Conservation (phyloP, 2,888 invertebrate genomes). For the Gordius sp. region DNA sequence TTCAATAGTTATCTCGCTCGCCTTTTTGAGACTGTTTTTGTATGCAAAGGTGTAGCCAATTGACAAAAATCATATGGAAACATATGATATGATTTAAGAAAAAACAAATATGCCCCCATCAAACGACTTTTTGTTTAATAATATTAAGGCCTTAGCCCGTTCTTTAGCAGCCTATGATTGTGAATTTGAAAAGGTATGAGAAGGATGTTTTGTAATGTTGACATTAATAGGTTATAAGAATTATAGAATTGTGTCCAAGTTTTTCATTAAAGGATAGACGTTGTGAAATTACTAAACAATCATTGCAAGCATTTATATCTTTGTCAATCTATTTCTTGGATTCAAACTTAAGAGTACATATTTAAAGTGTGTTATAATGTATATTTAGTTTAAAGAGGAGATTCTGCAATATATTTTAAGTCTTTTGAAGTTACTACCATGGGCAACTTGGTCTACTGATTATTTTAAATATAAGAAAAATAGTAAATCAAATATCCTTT, state of each 20-base stretch:
- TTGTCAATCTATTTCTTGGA: background rate
- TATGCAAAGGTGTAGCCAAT: no score
- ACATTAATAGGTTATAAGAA: conserved; percentile 9
- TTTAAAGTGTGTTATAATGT: conserved; percentile 2
- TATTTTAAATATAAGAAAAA: background rate
- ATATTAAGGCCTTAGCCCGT: conserved; percentile 1
- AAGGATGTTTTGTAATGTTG: background rate
- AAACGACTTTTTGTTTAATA: background rate
- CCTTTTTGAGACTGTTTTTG: no score
- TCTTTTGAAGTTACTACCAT: background rate
- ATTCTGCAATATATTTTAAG: background rate
- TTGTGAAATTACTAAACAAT: conserved; percentile 9
- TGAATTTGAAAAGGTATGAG: background rate
- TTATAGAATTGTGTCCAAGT: conserved; percentile 3
- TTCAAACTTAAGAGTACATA: background rate
- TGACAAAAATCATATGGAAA: no score
- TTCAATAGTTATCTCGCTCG: no score
- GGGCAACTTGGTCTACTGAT: conserved; percentile 9
- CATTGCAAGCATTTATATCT: background rate
- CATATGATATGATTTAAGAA: no score
- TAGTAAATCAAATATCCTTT: conserved; percentile 3
- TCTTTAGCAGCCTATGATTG: background rate
- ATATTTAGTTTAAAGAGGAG: conserved; percentile 11
- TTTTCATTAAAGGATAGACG: background rate
- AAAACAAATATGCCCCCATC: background rate